Base-by-base conservation (phyloP, 2,888 invertebrate genomes). In the Euzophera pinguis region DNA sequence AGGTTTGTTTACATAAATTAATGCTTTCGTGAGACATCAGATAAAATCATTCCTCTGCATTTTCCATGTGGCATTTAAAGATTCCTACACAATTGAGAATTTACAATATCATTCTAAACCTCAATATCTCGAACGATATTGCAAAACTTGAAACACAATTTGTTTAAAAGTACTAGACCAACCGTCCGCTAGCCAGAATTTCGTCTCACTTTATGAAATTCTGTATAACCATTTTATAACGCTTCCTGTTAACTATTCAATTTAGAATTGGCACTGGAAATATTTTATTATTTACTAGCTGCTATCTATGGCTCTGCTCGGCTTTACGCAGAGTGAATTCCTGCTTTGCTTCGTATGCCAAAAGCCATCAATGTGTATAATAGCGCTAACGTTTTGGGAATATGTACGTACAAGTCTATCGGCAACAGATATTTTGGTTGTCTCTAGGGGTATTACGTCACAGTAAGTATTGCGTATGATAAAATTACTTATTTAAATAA, bases 201-300 rank as follows among this genome's bases (percentile, higher is more conserved):
- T 27, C 9, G 7, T 3, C 29, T 29, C 43, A 12, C 13, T 42
- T 27, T 27, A 27, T 42, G 27, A n/a, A 38, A 13, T 38, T 3
- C 14, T 3, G 14, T 35, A 6, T 38, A 38, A 38, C 13, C 8
- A 29, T 43, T 29, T 43, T 43, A 13, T 43, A 13, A 13, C 13
- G 43, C 3, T 43, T 43, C 29, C 43, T 27, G 43, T 43, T 29
- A 43, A 29, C 27, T 43, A 43, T 43, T 29, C 43, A 43, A 29
- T 43, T 8, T 12, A 8, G 17, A 43, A 8, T 43, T 43, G 43
- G 43, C 43, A 43, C 27, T 7, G 27, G 27, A 0, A 16, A 39
- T 16, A 10, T 14, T 39, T 39, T 39, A 32, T 10, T 10, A 32
- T 32, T 32, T 39, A 39, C 17, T 41, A 22, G 22, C 10, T 41